Base-by-base conservation (phyloP, 1,140 invertebrate species). In the Dolichoris vasculosae region DNA sequence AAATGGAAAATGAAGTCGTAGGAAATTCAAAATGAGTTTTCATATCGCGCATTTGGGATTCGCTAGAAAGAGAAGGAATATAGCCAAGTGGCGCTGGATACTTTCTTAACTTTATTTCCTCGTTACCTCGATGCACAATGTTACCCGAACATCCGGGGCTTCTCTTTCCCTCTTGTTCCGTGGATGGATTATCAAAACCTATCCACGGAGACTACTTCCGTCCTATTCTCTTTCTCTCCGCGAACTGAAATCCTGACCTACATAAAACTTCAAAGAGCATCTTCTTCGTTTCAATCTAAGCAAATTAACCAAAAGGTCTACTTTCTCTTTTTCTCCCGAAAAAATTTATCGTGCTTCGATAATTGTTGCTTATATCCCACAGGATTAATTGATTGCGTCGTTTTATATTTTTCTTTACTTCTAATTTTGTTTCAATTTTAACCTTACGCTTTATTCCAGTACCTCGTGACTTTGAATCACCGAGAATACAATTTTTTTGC, bases 121-220 rank as follows among this genome's bases (percentile, higher is more conserved):
- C 78, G 84, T 81, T 81, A 85, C 55, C 35, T 11, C 35, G 38
- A 26, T 64, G 77, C 55, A n/a, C 76, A 83, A 83, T 77, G 55
- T 77, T 71, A 84, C 83, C 79, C 51, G 38, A 75, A 26, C 77
- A 59, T 55, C 69, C 71, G n/a, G 17, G 20, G 13, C 30, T 76
- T 64, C 59, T 73, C 48, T 63, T 38, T 59, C 30, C 26, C 69
- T 55, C 71, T 71, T 78, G 35, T 59, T 79, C 43, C 13, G 32
- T 32, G 64, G 79, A 89, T 89, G 84, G 90, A 88, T 90, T 89
- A 89, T 90, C 85, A 87, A 90, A 88, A 90, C 85, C 89, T 87
- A 87, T 82, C 88, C 85, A 85, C 88, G 82, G 85, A 82, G 84
- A 38, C 76, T 35, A 46, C 51, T 30, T 4, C n/a, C 35, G 9